These are phyloP conservation scores for Hemiprocne comata DNA, from an alignment of 2,113 vertebrate genomes.

Conservation along the genomic window DNA sequence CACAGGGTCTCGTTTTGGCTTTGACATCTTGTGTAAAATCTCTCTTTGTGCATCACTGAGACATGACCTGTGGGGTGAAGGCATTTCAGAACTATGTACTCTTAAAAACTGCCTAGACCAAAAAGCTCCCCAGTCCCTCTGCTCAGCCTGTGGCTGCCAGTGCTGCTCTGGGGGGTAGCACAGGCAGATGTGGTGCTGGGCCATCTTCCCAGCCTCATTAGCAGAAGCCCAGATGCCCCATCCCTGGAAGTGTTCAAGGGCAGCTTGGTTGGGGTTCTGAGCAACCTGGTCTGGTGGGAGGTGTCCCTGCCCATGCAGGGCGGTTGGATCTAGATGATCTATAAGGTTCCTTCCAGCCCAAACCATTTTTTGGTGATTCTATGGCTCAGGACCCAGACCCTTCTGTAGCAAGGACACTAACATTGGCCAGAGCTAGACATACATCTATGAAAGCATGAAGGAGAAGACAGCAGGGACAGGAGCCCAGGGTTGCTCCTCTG, in stretches of 20 bases:
- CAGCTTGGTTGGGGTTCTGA: too few relatives aligned
- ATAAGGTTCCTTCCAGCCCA: too few relatives aligned
- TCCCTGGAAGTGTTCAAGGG: too few relatives aligned
- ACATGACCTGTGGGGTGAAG: background rate
- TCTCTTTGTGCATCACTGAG: too few relatives aligned
- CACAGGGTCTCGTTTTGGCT: background rate
- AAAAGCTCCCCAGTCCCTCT: background rate
- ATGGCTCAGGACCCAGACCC: background rate
- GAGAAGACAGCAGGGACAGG: background rate
- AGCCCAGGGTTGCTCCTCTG: background rate
- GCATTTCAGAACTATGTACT: background rate
- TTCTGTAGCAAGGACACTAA: background rate
- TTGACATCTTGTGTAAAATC: background rate
- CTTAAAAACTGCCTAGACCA: background rate
- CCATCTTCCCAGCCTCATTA: background rate
- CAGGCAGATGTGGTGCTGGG: rapidly evolving
- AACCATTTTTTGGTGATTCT: too few relatives aligned
- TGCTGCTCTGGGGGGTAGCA: rapidly evolving
- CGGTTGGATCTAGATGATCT: too few relatives aligned
- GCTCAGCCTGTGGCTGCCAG: background rate
- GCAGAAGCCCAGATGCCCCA: background rate
- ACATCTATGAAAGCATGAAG: background rate
- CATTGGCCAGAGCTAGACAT: background rate
- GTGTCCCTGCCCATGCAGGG: too few relatives aligned
- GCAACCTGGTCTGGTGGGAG: too few relatives aligned